phyloP scores from a whole-genome alignment of 2,113 vertebrate genomes.

The Macaca fascicularis region T2T-MFA8v1.1 NC_088377.1:19964001-19964500 shows the following conservation, averaged over 20 bases:
- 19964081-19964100: neutral
- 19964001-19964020: slow-evolving; percentile 25
- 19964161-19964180: neutral
- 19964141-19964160: neutral
- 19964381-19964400: neutral
- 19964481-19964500: neutral
- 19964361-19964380: neutral
- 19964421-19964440: neutral
- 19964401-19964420: neutral
- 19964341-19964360: neutral
- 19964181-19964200: neutral
- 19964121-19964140: neutral
- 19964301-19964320: neutral
- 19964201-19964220: neutral
- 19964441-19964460: neutral
- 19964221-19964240: neutral
- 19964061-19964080: neutral
- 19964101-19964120: neutral
- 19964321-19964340: neutral
- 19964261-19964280: rapidly evolving
- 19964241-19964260: neutral
- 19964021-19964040: neutral
- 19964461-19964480: too few species aligned
- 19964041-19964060: neutral
- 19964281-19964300: neutral